Evolutionary conservation across 2,888 invertebrate species (phyloP).

Genomic region (Pardosa pseudoannulata): DNA sequence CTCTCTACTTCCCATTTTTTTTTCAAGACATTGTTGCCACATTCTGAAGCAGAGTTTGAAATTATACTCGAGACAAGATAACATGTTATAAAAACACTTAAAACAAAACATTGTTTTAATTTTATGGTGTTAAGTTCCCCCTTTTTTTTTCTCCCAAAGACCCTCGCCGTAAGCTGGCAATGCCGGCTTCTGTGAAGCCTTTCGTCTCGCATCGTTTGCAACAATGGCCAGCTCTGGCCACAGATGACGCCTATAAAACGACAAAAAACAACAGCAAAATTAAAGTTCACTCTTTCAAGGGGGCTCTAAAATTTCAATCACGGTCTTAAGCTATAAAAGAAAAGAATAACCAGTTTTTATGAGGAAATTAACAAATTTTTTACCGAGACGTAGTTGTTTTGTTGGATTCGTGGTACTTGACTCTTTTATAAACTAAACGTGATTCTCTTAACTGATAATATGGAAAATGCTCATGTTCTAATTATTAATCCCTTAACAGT

Average conservation of each 20-base stretch:
- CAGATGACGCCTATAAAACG: not conserved
- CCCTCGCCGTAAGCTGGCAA: not conserved
- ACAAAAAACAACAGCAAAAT: not conserved
- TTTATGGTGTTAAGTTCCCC: not conserved
- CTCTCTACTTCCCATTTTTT: not conserved
- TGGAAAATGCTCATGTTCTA: too few species aligned
- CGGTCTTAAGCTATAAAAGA: not conserved
- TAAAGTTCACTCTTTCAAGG: slow-evolving; percentile 23
- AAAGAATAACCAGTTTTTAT: not conserved
- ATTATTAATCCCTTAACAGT: too few species aligned
- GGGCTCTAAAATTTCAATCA: slow-evolving; percentile 62
- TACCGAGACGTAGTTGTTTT: too few species aligned
- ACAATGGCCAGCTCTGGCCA: slow-evolving; percentile 49
- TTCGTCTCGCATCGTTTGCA: slow-evolving; percentile 48
- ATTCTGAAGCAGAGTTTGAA: not conserved
- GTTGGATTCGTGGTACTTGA: too few species aligned
- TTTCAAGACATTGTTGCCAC: not conserved
- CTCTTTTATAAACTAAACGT: too few species aligned
- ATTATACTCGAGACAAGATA: not conserved
- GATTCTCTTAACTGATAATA: too few species aligned
- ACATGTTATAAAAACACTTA: not conserved
- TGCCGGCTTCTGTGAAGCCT: not conserved
- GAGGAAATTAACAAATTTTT: too few species aligned
- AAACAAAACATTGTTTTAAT: not conserved
- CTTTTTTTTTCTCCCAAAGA: not conserved